phyloP scores from a whole-genome alignment of 2,888 invertebrate genomes.

The Gibbula magus region DNA sequence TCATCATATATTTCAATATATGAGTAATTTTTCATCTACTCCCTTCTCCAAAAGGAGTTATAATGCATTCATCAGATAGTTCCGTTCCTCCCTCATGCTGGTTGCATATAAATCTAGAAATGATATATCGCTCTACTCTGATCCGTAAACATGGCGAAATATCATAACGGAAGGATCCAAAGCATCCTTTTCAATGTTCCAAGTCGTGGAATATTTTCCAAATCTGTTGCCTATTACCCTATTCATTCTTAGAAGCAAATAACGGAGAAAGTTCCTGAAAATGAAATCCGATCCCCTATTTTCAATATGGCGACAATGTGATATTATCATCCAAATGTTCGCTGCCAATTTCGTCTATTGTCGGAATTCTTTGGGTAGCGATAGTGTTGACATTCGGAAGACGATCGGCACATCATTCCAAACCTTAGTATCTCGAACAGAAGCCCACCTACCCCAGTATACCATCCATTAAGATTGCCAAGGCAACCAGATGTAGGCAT shows the following conservation, averaged over 20 bases:
- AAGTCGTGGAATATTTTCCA: neutral
- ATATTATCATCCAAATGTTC: constrained; percentile 5
- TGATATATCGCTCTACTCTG: neutral
- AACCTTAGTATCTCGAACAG: neutral
- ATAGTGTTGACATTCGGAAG: constrained; percentile 8
- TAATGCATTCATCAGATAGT: no score
- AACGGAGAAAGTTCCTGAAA: neutral
- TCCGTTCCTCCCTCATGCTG: neutral
- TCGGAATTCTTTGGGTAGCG: neutral
- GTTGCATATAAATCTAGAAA: constrained; percentile 5
- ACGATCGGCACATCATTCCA: neutral
- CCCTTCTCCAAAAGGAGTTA: no score
- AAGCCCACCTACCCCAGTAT: neutral
- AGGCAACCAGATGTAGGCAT: neutral
- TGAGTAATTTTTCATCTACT: no score
- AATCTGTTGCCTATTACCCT: neutral
- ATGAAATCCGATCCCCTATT: neutral
- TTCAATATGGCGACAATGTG: constrained; percentile 5
- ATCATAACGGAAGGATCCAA: neutral
- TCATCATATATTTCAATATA: no score
- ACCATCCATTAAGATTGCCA: constrained; percentile 6
- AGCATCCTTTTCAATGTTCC: neutral
- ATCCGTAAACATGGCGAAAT: constrained; percentile 5
- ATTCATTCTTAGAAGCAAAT: neutral
- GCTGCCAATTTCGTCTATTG: neutral